These are phyloP conservation scores for Vidua macroura DNA, from an alignment of 2,113 vertebrate genomes.

Conservation along the genomic window DNA sequence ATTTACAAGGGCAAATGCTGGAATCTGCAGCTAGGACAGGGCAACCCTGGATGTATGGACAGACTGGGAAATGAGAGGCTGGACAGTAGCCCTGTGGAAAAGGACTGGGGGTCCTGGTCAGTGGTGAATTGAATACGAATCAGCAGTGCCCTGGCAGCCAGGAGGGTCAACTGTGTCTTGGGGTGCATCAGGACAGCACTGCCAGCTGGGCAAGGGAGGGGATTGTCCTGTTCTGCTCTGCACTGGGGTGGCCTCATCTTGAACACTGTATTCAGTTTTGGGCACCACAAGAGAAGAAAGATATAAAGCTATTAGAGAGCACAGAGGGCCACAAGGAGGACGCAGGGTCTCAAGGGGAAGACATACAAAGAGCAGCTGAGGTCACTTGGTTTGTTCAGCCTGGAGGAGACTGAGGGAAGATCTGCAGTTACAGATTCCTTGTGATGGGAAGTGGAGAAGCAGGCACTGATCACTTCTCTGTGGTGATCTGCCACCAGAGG, in stretches of 20 bases:
- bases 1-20: not conserved
- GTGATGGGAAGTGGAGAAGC: not conserved
- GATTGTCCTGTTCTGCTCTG: not conserved
- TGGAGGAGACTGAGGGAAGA: not conserved
- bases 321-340: not conserved
- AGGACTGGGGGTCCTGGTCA: not conserved
- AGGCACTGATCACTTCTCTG: too few relatives aligned
- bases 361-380: not conserved
- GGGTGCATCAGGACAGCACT: not conserved
- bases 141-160: not conserved
- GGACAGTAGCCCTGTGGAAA: not conserved
- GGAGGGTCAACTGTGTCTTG: rapidly evolving
- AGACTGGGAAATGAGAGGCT: not conserved
- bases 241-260: not conserved
- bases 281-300: not conserved
- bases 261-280: not conserved
- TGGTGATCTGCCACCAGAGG: too few relatives aligned
- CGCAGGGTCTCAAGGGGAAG: not conserved
- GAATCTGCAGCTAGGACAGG: not conserved
- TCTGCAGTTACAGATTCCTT: not conserved
- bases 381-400: not conserved
- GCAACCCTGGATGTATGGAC: not conserved
- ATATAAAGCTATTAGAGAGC: not conserved
- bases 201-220: rapidly evolving
- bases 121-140: rapidly evolving